Base-by-base conservation (phyloP, 2,888 invertebrate genomes). In the Tanypteryx hageni region DNA sequence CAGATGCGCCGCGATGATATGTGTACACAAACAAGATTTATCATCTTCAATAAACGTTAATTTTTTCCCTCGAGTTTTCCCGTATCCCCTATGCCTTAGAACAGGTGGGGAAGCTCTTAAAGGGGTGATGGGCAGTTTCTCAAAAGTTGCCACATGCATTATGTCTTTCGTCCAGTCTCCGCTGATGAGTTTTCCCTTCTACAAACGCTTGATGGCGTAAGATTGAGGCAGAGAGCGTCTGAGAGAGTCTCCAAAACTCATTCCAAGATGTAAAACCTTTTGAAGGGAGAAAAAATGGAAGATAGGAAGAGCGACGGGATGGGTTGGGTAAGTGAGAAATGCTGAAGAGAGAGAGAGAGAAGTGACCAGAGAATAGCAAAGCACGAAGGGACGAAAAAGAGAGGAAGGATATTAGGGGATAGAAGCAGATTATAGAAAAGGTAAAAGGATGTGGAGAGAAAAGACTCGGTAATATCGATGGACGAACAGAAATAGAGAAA, bases 151-250 rank as follows among this genome's bases (percentile, higher is more conserved):
- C 89, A 64, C 64, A 64, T 64, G 27, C 31, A 31, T 89, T 31
- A 44, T 61, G 64, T 31, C 83, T 31, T 83, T 83, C 27, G 83
- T 83, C 11, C 56, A n/a, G 22, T 44, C 44, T 16, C 10, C 22
- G 64, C 64, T 64, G 89, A 68, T 89, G 89, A 89, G 89, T 89
- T 89, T 89, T 64, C 57, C 89, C 89, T 76, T 27, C 64, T 58
- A 16, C 18, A 18, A 10, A 18, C 64, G 89, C 44, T 16, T 89
- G 89, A 18, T 56, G 31, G 56, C 83, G 7, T n/a, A 56, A 57
- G 82, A 18, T 16, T 82, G 44, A 18, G n/a, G 76, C 10, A 27
- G 84, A 61, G 22, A 58, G 89, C n/a, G 22, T 11, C 64, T 27
- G 9, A 44, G 44, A 44, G 22, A 76, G 27, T 76, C 56, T 31